Evolutionary conservation across 2,888 invertebrate species (phyloP).

Genomic region (Branchipolynoe longqiensis): DNA sequence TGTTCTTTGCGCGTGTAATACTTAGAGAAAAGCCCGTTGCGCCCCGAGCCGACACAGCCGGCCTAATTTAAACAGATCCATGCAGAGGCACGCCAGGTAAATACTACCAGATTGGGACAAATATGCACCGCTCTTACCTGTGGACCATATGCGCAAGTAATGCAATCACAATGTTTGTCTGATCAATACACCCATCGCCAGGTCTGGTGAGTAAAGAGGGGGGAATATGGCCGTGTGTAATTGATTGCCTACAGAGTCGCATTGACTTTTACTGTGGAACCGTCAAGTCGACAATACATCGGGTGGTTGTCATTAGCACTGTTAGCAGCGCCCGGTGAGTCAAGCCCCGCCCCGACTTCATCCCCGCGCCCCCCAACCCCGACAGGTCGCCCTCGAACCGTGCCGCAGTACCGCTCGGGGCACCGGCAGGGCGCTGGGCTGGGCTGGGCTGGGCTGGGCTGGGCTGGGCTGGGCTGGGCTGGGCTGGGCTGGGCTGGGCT

Average conservation of each 20-base stretch:
- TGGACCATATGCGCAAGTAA: not conserved
- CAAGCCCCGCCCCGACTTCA: too few species aligned
- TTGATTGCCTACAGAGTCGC: slow-evolving; percentile 43
- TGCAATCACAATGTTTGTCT: slow-evolving; percentile 43
- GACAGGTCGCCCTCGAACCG: too few species aligned
- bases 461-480: too few species aligned
- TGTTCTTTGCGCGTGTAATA: too few species aligned
- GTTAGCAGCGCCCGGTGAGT: not conserved
- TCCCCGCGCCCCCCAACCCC: too few species aligned
- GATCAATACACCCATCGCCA: slow-evolving; percentile 14
- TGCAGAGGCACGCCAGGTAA: not conserved
- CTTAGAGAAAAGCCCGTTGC: too few species aligned
- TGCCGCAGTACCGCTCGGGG: too few species aligned
- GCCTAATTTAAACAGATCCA: slow-evolving; percentile 5
- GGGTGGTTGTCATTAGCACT: not conserved
- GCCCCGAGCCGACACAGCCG: not conserved
- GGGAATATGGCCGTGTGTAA: too few species aligned
- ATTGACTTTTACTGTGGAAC: slow-evolving; percentile 52
- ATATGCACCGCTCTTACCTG: slow-evolving; percentile 20
- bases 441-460: too few species aligned
- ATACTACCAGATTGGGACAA: slow-evolving; percentile 35
- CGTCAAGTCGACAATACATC: slow-evolving; percentile 50
- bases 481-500: too few species aligned
- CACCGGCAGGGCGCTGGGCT: too few species aligned
- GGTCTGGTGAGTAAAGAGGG: too few species aligned